phyloP scores from a whole-genome alignment of 30 jellyfish, hydroid and myxozoan species.

The Catostylus mosaicus region DNA sequence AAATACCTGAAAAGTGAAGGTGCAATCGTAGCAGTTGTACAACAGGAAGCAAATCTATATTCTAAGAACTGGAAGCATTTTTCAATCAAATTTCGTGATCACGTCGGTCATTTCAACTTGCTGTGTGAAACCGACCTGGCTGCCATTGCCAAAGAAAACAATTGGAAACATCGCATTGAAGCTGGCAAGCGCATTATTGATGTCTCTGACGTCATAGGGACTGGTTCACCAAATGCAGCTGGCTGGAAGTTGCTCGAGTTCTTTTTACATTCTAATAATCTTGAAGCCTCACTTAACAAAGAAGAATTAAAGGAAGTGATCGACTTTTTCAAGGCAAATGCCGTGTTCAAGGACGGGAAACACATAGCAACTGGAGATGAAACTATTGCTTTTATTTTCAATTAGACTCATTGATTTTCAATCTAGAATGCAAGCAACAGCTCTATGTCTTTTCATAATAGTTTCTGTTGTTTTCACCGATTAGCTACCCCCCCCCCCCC shows the following conservation, averaged over 20 bases:
- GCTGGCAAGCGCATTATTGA: conserved; percentile 55
- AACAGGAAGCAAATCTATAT: conserved; percentile 54
- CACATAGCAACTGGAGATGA: conserved; percentile 38
- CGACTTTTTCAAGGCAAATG: conserved; percentile 44
- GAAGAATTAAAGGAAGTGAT: conserved; percentile 22
- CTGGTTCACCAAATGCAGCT: conserved; percentile 3
- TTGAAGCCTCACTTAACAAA: not conserved
- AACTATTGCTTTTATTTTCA: conserved; percentile 18
- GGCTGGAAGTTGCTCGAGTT: conserved; percentile 63
- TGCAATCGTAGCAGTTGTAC: conserved; percentile 55
- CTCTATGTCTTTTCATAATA: too few species aligned
- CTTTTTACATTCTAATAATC: conserved; percentile 63
- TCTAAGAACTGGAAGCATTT: conserved; percentile 53
- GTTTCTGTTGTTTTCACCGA: too few species aligned
- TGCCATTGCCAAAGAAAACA: conserved; percentile 40
- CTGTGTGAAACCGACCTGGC: conserved; percentile 32
- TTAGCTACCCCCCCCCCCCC: too few species aligned
- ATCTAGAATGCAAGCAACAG: too few species aligned
- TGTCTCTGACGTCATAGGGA: conserved; percentile 37
- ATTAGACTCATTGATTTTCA: too few species aligned
- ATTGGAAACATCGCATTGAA: conserved; percentile 17
- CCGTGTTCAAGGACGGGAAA: conserved; percentile 23
- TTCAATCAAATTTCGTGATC: conserved; percentile 10
- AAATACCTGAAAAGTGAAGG: conserved; percentile 40
- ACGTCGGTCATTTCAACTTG: conserved; percentile 45